Evolutionary conservation across 2,797 vertebrate species (phyloP), one percentile per base, ranked within the genome.

Genomic region (Eurystomus glaucurus): DNA sequence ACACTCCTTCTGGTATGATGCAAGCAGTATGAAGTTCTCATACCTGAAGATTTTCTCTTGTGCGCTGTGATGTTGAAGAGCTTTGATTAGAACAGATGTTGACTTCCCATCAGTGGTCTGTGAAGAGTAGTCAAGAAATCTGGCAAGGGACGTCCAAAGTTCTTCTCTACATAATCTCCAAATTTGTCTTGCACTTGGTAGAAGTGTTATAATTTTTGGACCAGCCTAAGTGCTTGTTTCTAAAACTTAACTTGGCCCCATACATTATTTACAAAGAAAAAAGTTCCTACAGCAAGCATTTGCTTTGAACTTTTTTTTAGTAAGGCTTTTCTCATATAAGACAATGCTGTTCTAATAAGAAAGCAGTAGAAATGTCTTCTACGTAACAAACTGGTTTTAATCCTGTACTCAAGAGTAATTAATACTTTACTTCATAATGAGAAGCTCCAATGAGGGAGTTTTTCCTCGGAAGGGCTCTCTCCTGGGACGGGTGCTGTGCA

Each of bases 391-490:
- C 10, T 5, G 22, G 2, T 61, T 84, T 85, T 29, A 68, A 51
- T 85, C 8, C 31, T 81, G 4, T 91, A 26, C 87, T 94, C 35
- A 55, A 37, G 28, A 3, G 0, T 58, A 37, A 81, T 52, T 37
- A 66, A 76, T 37, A 18, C 6, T 77, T 89, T 37, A 18, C 6
- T 70, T 89, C 19, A 50, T 60, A 88, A 78, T 60, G 11, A 78
- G 39, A 28, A 19, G 23, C 11, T 75, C 3, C 13, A 33, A 7
- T 0, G 7, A 60, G 29, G 13, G 28, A 6, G 4, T 0, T 26
- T 90, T 33, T 71, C 12, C 75, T 50, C 75, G 45, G 48, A 81
- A 57, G 8, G 20, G 17, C 31, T 23, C 7, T 60, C 11, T 77
- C 11, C 33, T 74, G 55, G 31, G 61, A 3, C 33, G 1, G 8